Evolutionary conservation across 1,140 invertebrate genomes (phyloP).

Genomic region (Lepidurus apus): DNA sequence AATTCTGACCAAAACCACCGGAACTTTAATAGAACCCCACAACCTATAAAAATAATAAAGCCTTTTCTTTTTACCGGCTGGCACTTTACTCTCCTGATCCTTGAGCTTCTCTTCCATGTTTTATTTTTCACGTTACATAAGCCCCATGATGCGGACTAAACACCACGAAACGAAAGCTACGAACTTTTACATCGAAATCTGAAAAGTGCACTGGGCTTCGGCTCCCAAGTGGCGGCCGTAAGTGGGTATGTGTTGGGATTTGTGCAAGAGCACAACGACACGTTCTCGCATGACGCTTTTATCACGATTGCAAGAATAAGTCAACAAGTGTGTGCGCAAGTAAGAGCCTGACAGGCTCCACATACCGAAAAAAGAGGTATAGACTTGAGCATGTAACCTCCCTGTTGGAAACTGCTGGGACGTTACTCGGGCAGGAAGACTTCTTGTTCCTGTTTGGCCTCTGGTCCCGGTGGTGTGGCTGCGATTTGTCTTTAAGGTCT

Average conservation of each 20-base stretch:
- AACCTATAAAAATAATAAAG: no score
- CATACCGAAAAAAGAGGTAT: not conserved
- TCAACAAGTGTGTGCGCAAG: not conserved
- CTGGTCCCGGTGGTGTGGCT: not conserved
- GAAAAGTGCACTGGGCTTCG: not conserved
- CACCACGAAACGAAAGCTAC: not conserved
- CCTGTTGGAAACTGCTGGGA: not conserved
- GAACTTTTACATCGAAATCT: not conserved
- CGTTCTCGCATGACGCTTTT: conserved; percentile 14
- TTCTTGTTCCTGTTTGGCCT: not conserved
- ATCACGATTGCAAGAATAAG: not conserved
- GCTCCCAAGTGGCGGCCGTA: not conserved
- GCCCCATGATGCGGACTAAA: not conserved
- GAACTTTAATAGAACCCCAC: no score
- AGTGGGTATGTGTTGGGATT: not conserved
- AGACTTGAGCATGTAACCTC: not conserved
- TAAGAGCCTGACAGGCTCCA: not conserved
- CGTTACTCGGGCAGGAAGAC: conserved; percentile 9
- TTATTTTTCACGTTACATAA: not conserved
- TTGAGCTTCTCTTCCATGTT: not conserved
- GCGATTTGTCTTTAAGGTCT: conserved; percentile 5
- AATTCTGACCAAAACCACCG: no score
- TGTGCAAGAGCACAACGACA: conserved; percentile 7
- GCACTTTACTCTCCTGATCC: not conserved
- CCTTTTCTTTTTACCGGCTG: not conserved